Base-by-base conservation (phyloP, 2,888 invertebrate genomes). In the Pseudococcus longispinus region DNA sequence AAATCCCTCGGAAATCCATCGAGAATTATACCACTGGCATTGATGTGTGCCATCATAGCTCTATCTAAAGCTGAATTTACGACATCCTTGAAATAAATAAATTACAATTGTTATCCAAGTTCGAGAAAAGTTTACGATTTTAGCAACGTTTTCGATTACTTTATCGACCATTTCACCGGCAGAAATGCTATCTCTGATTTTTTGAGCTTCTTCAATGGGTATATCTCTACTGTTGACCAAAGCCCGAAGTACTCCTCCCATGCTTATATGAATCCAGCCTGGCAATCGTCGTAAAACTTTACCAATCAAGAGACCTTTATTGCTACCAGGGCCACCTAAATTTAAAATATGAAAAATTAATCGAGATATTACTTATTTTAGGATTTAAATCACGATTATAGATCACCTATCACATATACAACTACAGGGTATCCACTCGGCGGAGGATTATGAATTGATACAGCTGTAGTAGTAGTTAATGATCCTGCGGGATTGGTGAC, bases 1-100 rank as follows among this genome's bases (percentile, higher is more conserved):
- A 97, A 92, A 90, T 98, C 97, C 87, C 98, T 92, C 0, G 99
- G 99, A 91, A 96, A 99, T 0, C 98, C 98, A 90, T 98, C 98
- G 87, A 99, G 93, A 87, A 99, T 93, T 88, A 98, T 94, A 4
- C 98, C 98, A 88, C 93, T 92, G 29, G 93, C 93, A 9, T 93
- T 93, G 60, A 91, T 91, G 88, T 94, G 91, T 1, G 92, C 91
- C 0, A 91, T 91, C 88, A 96, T 92, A 42, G 95, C 94, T 1
- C 92, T 93, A 88, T 95, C 94, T 83, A 98, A 92, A 74, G 97
- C 91, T 88, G 93, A 93, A 90, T 95, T 92, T 1, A 97, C 94
- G 60, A 95, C 93, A 44, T 96, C 96, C 88, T 88, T 18, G 32
- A 29, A 23, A n/a, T n/a, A n/a, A 80, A 18, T 13, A 80, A 65